phyloP scores from a whole-genome alignment of 2,888 invertebrate species.

The Cylloceria caligata region DNA sequence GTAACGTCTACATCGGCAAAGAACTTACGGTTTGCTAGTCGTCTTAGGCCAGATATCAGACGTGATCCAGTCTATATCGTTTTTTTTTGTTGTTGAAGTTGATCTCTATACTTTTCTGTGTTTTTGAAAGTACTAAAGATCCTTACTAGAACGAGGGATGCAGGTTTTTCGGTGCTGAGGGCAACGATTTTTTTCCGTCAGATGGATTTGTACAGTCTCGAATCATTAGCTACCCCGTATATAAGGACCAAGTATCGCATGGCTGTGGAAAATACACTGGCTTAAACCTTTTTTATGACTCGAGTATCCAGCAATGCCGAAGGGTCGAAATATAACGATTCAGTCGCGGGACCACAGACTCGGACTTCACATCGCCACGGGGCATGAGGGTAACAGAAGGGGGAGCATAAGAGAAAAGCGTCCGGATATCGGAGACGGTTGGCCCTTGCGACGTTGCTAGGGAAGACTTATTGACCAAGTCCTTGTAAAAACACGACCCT shows the following conservation, averaged over 20 bases:
- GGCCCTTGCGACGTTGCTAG: conserved; percentile 49
- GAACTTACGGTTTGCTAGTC: conserved; percentile 10
- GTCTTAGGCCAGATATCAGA: background rate
- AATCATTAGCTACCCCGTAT: conserved; percentile 19
- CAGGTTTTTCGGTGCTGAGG: background rate
- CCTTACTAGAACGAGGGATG: background rate
- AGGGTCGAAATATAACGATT: conserved; percentile 65
- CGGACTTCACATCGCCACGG: conserved; percentile 56
- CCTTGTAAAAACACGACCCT: conserved; percentile 79
- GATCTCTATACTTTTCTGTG: background rate
- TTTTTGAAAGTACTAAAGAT: background rate
- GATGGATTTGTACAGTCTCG: background rate
- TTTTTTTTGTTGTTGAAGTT: background rate
- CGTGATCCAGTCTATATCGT: background rate
- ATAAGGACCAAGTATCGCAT: conserved; percentile 25
- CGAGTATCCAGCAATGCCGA: conserved; percentile 17
- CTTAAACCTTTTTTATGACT: conserved; percentile 30
- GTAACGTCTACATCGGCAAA: background rate
- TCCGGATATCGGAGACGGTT: conserved; percentile 47
- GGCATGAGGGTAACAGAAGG: conserved; percentile 35
- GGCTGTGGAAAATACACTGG: conserved; percentile 14
- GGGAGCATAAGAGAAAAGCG: conserved; percentile 26
- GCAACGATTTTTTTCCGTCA: background rate
- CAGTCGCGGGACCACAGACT: conserved; percentile 60
- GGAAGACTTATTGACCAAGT: conserved; percentile 74